A percentile compares a stretch with the other conserved stretches of the same genome.
Evolutionary conservation across 2,888 invertebrate genomes (phyloP).

Genomic region (Slavum lentiscoides): DNA sequence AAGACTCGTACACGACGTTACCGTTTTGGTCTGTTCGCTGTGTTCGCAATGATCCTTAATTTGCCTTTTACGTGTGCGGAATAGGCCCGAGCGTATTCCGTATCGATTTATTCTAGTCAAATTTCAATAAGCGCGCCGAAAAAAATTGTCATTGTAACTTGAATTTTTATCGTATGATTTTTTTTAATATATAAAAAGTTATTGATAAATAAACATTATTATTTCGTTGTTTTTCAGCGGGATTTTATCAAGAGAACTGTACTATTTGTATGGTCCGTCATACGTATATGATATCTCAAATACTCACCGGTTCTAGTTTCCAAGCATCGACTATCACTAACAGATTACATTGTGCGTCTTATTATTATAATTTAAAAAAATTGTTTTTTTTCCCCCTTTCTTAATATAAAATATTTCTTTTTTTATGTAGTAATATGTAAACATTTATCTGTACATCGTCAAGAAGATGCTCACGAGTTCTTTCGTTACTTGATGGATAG

Average conservation of each 20-base stretch:
- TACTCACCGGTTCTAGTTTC: constrained; percentile 64
- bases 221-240: constrained; percentile 59
- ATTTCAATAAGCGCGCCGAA: too few species aligned
- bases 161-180: too few species aligned
- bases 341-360: constrained; percentile 70
- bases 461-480: constrained; percentile 98
- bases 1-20: too few species aligned
- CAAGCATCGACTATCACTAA: constrained; percentile 82
- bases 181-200: too few species aligned
- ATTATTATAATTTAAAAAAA: constrained; percentile 6
- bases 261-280: constrained; percentile 85
- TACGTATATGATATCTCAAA: constrained; percentile 66
- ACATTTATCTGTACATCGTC: constrained; percentile 85
- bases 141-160: too few species aligned
- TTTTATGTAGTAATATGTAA: constrained; percentile 67
- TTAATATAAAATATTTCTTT: constrained; percentile 51
- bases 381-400: not conserved
- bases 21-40: too few species aligned
- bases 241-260: constrained; percentile 69
- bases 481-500: constrained; percentile 90
- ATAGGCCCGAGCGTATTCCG: too few species aligned
- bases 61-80: too few species aligned
- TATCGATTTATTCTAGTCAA: too few species aligned
- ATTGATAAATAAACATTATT: not conserved
- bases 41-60: too few species aligned